A percentile compares a stretch with the other conserved stretches of the same genome.
phyloP scores from a whole-genome alignment of 2,888 invertebrate species.

The Plagodis dolabraria region DNA sequence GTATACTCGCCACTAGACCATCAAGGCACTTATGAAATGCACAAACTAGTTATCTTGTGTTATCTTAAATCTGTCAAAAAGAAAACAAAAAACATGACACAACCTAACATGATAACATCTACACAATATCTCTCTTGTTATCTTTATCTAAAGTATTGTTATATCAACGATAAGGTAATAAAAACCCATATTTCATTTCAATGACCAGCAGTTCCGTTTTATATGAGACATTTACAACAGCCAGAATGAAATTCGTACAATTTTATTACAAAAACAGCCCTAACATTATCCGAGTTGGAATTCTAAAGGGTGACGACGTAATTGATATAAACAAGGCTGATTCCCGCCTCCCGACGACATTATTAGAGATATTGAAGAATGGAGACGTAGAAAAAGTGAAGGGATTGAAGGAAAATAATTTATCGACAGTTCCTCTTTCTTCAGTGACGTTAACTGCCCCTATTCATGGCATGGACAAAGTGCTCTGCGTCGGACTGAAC shows the following conservation, averaged over 20 bases:
- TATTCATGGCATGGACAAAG: constrained; percentile 90
- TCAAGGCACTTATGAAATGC: no score
- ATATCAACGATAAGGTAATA: constrained; percentile 18
- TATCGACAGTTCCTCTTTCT: constrained; percentile 36
- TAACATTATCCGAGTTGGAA: constrained; percentile 83
- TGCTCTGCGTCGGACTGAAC: constrained; percentile 92
- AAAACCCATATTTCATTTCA: constrained; percentile 10
- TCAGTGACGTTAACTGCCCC: constrained; percentile 71
- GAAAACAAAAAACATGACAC: no score
- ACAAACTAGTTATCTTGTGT: no score
- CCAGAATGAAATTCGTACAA: constrained; percentile 87
- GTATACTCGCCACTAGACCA: no score
- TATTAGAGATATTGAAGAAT: constrained; percentile 70
- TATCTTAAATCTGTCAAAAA: no score
- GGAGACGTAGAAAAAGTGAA: constrained; percentile 52
- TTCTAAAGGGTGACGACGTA: constrained; percentile 83
- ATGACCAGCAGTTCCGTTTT: constrained; percentile 15
- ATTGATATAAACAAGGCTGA: constrained; percentile 87
- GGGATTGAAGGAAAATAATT: constrained; percentile 35
- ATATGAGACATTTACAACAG: constrained; percentile 16
- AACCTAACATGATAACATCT: no score
- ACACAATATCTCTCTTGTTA: constrained; percentile 12
- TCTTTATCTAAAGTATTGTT: constrained; percentile 24
- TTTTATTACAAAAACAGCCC: constrained; percentile 81
- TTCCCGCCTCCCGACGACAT: constrained; percentile 56